Conservation (phyloP, 2,797 vertebrate genomes). For the Paramormyrops hopkinsi region DNA sequence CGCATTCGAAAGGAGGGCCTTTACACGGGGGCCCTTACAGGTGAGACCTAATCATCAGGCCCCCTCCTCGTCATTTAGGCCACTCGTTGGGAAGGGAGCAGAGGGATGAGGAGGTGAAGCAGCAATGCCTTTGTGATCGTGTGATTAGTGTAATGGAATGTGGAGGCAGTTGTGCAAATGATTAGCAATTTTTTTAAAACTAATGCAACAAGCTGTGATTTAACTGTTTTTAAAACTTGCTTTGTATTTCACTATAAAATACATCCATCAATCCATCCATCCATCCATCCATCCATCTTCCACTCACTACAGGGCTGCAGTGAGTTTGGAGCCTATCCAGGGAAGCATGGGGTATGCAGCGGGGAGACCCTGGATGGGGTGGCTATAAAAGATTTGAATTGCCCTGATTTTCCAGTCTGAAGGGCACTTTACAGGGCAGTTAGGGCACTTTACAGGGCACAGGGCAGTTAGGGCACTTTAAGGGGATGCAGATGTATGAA, state of each 20-base stretch:
- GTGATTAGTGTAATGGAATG: slow-evolving; percentile 20
- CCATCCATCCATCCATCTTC: background rate
- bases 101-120: background rate
- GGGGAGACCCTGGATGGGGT: background rate
- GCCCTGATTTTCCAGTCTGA: background rate
- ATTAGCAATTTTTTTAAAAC: background rate
- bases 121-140: slow-evolving; percentile 14
- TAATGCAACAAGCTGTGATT: background rate
- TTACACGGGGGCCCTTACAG: slow-evolving; percentile 28
- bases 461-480: background rate
- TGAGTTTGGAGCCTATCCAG: background rate
- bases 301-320: background rate
- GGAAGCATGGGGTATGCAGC: background rate
- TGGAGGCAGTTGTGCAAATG: background rate
- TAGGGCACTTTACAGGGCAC: background rate
- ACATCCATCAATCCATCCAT: background rate
- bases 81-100: slow-evolving; percentile 16
- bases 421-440: background rate
- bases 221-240: background rate
- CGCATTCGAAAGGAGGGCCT: slow-evolving; percentile 31
- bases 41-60: slow-evolving; percentile 22
- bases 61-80: slow-evolving; percentile 38
- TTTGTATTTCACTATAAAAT: background rate
- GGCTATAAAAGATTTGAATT: background rate
- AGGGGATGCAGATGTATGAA: too few relatives aligned